phyloP scores from a whole-genome alignment of 2,888 invertebrate genomes.

The Esperia sulphurella region DNA sequence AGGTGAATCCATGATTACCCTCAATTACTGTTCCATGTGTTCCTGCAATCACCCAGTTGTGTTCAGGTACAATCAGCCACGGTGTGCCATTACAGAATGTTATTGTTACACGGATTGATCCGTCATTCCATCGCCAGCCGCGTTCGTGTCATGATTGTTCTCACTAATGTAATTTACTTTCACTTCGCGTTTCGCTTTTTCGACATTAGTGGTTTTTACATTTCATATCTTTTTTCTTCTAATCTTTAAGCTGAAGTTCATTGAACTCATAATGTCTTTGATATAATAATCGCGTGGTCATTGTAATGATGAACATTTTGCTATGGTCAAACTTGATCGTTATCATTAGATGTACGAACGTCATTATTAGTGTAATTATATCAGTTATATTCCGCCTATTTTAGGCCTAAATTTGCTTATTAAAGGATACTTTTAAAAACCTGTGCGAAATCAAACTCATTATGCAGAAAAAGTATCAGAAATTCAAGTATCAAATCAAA shows the following conservation, averaged over 20 bases:
- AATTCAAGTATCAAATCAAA: too few relatives aligned
- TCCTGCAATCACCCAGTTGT: neutral
- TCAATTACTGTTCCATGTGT: neutral
- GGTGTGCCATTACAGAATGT: neutral
- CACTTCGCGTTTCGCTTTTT: slow-evolving; percentile 14
- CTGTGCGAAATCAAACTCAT: too few relatives aligned
- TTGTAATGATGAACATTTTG: too few relatives aligned
- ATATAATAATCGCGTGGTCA: neutral
- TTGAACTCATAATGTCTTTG: slow-evolving; percentile 5
- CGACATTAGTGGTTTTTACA: slow-evolving; percentile 4
- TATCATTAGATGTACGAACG: too few relatives aligned
- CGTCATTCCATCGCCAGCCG: slow-evolving; percentile 1
- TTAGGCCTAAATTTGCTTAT: too few relatives aligned
- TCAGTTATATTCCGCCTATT: too few relatives aligned
- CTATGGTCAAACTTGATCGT: too few relatives aligned
- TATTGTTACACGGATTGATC: slow-evolving; percentile 16
- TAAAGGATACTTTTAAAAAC: too few relatives aligned
- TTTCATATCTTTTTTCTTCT: neutral
- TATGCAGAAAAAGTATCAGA: too few relatives aligned
- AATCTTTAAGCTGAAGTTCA: neutral
- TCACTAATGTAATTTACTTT: slow-evolving; percentile 20
- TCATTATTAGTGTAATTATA: too few relatives aligned
- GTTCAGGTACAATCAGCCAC: neutral
- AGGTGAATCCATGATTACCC: neutral
- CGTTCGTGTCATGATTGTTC: slow-evolving; percentile 14